A percentile compares a stretch with the other conserved stretches of the same genome.
phyloP scores from a whole-genome alignment of 2,797 vertebrate species.

The Falco rusticolus region DNA sequence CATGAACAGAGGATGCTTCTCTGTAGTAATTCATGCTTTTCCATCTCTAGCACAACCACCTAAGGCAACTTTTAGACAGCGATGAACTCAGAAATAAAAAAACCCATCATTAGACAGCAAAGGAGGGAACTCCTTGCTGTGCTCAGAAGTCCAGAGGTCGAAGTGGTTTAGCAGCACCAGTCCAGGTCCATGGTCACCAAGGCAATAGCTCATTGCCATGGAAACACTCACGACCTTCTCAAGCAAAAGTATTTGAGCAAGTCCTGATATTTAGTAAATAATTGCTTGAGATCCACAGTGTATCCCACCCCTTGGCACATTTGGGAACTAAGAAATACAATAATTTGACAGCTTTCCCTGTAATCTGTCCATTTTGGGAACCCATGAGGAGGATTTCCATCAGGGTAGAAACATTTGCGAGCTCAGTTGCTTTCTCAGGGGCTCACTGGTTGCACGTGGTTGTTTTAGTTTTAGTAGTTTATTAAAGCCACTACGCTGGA shows the following conservation, averaged over 20 bases:
- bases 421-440: neutral
- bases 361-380: neutral
- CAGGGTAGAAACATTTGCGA: neutral
- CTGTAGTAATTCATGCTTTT: neutral
- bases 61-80: neutral
- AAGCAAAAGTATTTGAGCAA: neutral
- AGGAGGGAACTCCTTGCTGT: neutral
- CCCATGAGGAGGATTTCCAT: neutral
- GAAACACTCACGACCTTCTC: conserved; percentile 19
- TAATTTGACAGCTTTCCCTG: neutral
- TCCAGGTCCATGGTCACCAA: conserved; percentile 2
- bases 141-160: neutral
- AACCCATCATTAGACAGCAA: neutral
- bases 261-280: neutral
- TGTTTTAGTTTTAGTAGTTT: neutral
- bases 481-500: neutral
- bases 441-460: neutral
- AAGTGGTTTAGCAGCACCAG: neutral
- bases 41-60: neutral
- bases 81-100: neutral
- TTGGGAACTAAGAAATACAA: neutral
- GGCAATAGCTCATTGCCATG: conserved; percentile 58
- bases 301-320: neutral
- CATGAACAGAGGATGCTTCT: neutral
- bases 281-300: neutral